Evolutionary conservation across 2,797 vertebrate genomes (phyloP).

Genomic region (Hydrophis major): DNA sequence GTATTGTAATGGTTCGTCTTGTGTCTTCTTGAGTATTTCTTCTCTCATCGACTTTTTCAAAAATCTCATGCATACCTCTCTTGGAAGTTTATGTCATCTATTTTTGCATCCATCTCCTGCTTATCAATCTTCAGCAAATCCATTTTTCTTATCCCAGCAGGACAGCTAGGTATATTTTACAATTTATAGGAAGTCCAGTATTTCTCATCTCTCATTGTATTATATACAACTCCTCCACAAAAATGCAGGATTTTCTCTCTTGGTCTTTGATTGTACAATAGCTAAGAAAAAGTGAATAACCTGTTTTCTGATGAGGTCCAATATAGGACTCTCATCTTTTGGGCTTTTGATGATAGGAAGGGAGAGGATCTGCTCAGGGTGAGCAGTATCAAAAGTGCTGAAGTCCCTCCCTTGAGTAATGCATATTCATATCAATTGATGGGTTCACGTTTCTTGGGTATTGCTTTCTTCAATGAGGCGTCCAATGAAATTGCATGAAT

Average conservation of each 20-base stretch:
- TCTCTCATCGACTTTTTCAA: too few relatives aligned
- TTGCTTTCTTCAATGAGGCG: neutral
- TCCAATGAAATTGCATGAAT: neutral
- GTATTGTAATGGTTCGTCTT: too few relatives aligned
- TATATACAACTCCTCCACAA: neutral
- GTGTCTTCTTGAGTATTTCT: too few relatives aligned
- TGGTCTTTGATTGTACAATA: neutral
- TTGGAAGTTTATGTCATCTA: too few relatives aligned
- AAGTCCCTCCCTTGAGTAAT: neutral
- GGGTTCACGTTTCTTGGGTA: neutral
- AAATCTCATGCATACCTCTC: too few relatives aligned
- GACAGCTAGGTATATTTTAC: neutral
- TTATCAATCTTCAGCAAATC: neutral
- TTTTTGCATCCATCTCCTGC: too few relatives aligned
- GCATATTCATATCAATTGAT: neutral
- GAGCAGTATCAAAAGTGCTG: neutral
- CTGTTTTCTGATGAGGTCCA: neutral
- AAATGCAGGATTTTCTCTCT: neutral
- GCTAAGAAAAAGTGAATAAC: neutral
- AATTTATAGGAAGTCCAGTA: neutral
- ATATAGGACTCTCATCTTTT: neutral
- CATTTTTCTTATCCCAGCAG: neutral
- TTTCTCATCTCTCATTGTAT: neutral
- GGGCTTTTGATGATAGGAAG: neutral
- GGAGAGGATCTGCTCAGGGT: neutral